These are phyloP conservation scores for Hystrix cristata DNA, from an alignment of 2,113 vertebrate genomes.

Conservation along the genomic window DNA sequence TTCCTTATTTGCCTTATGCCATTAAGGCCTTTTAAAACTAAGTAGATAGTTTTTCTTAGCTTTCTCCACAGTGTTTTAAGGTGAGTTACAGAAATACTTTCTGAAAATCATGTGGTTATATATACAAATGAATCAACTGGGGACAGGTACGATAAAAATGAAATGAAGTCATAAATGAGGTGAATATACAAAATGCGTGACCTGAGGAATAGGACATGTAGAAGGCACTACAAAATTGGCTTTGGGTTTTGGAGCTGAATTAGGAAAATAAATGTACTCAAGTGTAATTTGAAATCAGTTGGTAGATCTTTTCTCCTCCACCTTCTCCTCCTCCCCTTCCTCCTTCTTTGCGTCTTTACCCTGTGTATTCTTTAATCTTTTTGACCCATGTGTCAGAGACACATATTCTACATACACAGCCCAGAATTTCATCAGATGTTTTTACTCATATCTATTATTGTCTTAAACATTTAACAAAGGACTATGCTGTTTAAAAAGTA, in stretches of 20 bases:
- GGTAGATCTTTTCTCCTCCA: not conserved
- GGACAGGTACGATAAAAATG: not conserved
- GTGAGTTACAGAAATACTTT: conserved; percentile 47
- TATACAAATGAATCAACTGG: not conserved
- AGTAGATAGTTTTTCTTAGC: conserved; percentile 21
- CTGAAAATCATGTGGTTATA: not conserved
- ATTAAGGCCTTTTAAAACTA: not conserved
- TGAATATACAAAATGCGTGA: not conserved
- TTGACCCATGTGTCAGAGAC: not conserved
- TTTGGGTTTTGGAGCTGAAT: not conserved
- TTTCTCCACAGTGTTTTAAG: conserved; percentile 37
- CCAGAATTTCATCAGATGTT: not conserved
- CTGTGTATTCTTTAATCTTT: not conserved
- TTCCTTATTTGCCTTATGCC: not conserved
- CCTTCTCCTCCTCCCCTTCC: not conserved
- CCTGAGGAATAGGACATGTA: not conserved
- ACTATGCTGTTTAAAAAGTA: not conserved
- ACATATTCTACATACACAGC: not conserved
- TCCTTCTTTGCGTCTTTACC: not conserved
- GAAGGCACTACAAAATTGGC: not conserved
- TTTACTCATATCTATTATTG: conserved; percentile 3
- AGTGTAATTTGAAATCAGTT: not conserved
- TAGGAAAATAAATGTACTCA: not conserved
- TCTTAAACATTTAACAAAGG: not conserved
- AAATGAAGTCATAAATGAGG: not conserved